Conservation (phyloP, 2,113 vertebrate genomes). For the Notarius lentiginosus region DNA sequence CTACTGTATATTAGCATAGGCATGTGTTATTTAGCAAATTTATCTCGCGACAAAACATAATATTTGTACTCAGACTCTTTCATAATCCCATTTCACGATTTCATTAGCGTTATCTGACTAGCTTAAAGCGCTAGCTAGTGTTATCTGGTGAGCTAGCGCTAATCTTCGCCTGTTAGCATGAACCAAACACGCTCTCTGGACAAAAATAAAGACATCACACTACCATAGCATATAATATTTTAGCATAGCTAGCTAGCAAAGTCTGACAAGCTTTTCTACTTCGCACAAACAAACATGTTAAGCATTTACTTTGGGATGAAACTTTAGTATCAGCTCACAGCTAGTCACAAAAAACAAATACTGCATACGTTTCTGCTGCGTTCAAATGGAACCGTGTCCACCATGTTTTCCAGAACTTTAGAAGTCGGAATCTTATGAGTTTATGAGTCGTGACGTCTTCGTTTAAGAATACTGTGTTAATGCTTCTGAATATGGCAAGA, state of each 20-base stretch:
- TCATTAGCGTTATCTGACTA: not conserved
- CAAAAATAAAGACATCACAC: not conserved
- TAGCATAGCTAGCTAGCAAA: not conserved
- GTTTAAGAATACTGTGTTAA: not conserved
- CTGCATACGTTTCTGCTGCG: conserved; percentile 54
- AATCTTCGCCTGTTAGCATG: not conserved
- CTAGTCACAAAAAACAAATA: conserved; percentile 58
- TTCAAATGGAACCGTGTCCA: not conserved
- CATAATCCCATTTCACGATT: not conserved
- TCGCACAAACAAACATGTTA: not conserved
- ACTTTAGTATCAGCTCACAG: not conserved
- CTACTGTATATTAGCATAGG: not conserved
- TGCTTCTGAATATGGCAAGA: not conserved
- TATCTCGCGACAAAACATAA: not conserved
- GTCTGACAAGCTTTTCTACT: not conserved
- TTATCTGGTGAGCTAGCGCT: not conserved
- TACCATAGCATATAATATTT: not conserved
- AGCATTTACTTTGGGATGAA: not conserved
- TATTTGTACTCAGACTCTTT: not conserved
- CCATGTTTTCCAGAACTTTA: not conserved
- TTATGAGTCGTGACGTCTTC: not conserved
- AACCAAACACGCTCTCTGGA: not conserved
- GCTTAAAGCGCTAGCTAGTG: not conserved
- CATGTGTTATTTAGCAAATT: not conserved
- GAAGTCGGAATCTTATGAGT: not conserved